Percentiles rank a stretch among this genome's conserved stretches.
phyloP scores from a whole-genome alignment of 1,140 invertebrate species.

The Armadillidium nasatum region DNA sequence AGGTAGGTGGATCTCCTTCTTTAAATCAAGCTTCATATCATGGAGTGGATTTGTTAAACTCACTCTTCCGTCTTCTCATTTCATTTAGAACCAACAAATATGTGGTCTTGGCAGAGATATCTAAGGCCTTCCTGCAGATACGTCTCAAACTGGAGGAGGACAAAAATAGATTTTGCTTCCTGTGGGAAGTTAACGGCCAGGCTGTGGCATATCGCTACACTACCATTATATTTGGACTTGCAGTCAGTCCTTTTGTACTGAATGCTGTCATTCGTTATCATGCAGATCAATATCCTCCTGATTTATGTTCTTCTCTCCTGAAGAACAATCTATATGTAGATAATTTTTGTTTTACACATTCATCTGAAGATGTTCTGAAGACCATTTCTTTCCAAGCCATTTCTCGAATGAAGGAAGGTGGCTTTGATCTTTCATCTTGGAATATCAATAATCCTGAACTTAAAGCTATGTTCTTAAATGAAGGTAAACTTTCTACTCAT shows the following conservation, averaged over 20 bases:
- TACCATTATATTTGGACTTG: constrained; percentile 12
- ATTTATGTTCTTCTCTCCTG: constrained; percentile 1
- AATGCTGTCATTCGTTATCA: constrained; percentile 18
- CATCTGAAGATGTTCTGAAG: not conserved
- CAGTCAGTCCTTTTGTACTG: constrained; percentile 12
- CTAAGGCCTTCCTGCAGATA: constrained; percentile 6
- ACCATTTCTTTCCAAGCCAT: not conserved
- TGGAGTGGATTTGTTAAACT: not conserved
- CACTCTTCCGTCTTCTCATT: not conserved
- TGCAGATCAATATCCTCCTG: not conserved
- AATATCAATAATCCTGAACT: not conserved
- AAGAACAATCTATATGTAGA: constrained; percentile 2
- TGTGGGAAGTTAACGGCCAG: not conserved
- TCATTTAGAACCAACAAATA: not conserved
- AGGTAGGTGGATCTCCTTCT: not conserved
- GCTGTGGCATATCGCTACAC: constrained; percentile 6
- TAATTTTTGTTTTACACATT: constrained; percentile 5
- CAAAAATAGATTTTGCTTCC: constrained; percentile 18
- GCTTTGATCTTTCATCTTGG: constrained; percentile 4
- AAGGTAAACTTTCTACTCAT: not conserved
- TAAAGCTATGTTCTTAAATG: not conserved
- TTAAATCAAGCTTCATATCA: constrained; percentile 1
- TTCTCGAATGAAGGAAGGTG: not conserved
- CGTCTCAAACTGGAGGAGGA: not conserved
- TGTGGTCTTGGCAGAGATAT: not conserved